Evolutionary conservation across 2,113 vertebrate genomes (phyloP), one percentile per base, ranked within the genome.

Genomic region (Noturus placidus): DNA sequence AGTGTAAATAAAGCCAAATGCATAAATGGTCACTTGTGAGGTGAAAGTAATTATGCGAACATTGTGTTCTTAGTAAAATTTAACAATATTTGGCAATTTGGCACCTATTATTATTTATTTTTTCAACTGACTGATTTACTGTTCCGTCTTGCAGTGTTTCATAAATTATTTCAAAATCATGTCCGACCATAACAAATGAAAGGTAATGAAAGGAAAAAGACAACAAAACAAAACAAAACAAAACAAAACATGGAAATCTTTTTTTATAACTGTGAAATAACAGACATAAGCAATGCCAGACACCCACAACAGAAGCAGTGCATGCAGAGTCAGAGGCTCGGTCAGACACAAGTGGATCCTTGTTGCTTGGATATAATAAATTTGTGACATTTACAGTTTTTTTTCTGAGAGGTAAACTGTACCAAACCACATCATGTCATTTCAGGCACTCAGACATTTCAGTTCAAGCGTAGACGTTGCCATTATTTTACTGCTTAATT

Each of bases 141-240:
- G 56, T 15, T 74, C 33, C 2, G 69, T 50, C 59, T 63, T 59
- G 85, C 79, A 61, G 76, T 69, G 11, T n/a, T 70, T 78, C 82
- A 50, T 87, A 52, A 87, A 86, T 89, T 59, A 87, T 89, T 85
- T 65, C 20, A 46, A 80, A 50, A 79, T 87, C 77, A 87, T 38
- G 25, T 81, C 30, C 46, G 76, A 78, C 74, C 76, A 19, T 83
- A 88, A 46, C 54, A 84, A 77, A 84, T 82, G 65, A 50, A 84
- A 87, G 67, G 85, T 74, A 83, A 46, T 7, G 42, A 7, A 46
- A 46, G 81, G 59, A 87, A 78, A 84, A 84, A 63, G 77, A 87
- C 69, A 2, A 70, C 87, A 85, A 76, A 76, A 80, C 74, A 46
- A 77, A 65, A 85, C 1, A 76, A 78, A 63, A n/a, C 22, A 30